Base-by-base conservation (phyloP, 2,888 invertebrate genomes). In the Dascillus cervinus region DNA sequence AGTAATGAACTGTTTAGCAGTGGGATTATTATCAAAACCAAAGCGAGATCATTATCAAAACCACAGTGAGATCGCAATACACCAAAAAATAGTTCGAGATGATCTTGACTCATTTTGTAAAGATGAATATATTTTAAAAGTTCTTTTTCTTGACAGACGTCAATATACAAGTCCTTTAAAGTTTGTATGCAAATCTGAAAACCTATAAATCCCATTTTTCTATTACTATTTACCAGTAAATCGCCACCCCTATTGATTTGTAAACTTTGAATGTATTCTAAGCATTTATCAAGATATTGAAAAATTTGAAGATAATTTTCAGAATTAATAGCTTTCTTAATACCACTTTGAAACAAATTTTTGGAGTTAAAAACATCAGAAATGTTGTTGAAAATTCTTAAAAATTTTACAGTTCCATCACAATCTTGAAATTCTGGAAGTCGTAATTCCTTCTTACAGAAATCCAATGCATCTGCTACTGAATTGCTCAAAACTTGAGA, bases 281-380 rank as follows among this genome's bases (percentile, higher is more conserved):
- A n/a, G n/a, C n/a, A n/a, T n/a, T n/a, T n/a, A n/a, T n/a, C n/a
- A n/a, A n/a, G n/a, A n/a, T n/a, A n/a, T 19, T 23, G 8, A 6
- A 11, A 32, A 19, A 4, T 22, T 4, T 6, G 4, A 4, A 24
- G 5, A 35, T 20, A 30, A 23, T 28, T 36, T 19, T 15, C 3
- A n/a, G 13, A 10, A 28, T 9, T 29, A 10, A 44, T 11, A 40
- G 44, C 39, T 8, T 32, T 14, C 32, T 41, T 43, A 23, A 35
- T 41, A 22, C 39, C 37, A 15, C 13, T 23, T 4, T 20, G 19
- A 23, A 38, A 22, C 10, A 38, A 22, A 26, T 41, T 42, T 27
- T 39, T 42, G 9, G 41, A 41, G 39, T 52, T 50, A 5, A 49
- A 34, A 10, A 51, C 34, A 36, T 53, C 50, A 29, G 52, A 52